A percentile compares a stretch with the other conserved stretches of the same genome.
phyloP scores from a whole-genome alignment of 2,797 vertebrate species.

The Scarus forsteni region DNA sequence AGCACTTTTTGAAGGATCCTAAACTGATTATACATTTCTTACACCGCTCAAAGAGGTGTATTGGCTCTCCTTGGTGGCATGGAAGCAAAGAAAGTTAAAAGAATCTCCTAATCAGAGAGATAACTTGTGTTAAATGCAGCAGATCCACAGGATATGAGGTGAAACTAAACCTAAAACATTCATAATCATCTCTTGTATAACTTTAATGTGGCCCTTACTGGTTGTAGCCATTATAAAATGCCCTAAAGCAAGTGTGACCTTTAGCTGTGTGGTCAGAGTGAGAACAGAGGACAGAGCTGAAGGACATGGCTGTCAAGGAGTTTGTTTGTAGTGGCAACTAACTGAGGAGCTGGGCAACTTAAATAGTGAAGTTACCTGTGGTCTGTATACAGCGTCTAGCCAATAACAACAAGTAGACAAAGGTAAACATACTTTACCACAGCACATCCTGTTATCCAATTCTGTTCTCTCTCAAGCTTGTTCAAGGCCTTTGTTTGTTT shows the following conservation, averaged over 20 bases:
- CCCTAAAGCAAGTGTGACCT: conserved; percentile 13
- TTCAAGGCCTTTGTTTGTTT: conserved; percentile 13
- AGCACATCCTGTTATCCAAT: background rate
- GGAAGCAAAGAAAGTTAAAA: too few relatives aligned
- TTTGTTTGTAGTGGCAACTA: conserved; percentile 12
- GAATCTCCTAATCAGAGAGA: too few relatives aligned
- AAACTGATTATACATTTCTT: too few relatives aligned
- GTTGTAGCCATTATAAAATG: conserved; percentile 12
- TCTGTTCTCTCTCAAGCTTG: background rate
- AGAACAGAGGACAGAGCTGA: background rate
- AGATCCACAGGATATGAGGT: too few relatives aligned
- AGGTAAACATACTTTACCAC: background rate
- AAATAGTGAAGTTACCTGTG: background rate
- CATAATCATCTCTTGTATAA: too few relatives aligned
- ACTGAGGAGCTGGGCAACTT: background rate
- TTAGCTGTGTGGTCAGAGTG: background rate
- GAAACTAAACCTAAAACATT: background rate
- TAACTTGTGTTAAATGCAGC: too few relatives aligned
- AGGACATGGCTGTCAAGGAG: background rate
- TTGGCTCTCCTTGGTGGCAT: too few relatives aligned
- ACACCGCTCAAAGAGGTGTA: too few relatives aligned
- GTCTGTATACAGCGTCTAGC: too few relatives aligned
- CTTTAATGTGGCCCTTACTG: background rate
- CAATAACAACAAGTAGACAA: background rate
- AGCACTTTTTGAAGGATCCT: too few relatives aligned